phyloP scores from a whole-genome alignment of 2,113 vertebrate species.

The Toxostoma redivivum region DNA sequence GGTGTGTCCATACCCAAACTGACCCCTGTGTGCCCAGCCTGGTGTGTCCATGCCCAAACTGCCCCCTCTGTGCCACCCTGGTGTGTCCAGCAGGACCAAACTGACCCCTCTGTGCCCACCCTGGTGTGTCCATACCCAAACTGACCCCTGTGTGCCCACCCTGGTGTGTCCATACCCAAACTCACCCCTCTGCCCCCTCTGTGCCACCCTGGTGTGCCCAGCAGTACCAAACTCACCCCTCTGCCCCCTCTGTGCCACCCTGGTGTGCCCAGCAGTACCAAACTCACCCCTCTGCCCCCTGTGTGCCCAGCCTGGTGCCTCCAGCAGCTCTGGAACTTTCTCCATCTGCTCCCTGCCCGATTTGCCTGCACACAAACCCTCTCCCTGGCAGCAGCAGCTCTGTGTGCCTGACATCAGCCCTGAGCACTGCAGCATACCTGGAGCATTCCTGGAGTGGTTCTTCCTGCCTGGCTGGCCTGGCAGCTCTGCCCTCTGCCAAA shows the following conservation, averaged over 20 bases:
- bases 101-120: neutral
- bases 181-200: neutral
- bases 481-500: conserved; percentile 25
- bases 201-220: neutral
- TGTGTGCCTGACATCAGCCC: neutral
- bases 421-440: conserved; percentile 39
- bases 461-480: conserved; percentile 49
- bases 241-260: neutral
- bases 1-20: neutral
- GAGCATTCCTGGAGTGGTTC: conserved; percentile 39
- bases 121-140: neutral
- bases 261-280: neutral
- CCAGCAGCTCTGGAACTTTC: neutral
- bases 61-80: neutral
- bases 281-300: conserved; percentile 6
- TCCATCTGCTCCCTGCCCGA: neutral
- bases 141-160: too few relatives aligned
- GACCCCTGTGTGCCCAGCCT: neutral
- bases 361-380: neutral
- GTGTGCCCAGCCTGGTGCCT: neutral
- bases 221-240: neutral
- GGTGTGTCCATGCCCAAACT: neutral
- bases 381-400: conserved; percentile 38
- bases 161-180: neutral
- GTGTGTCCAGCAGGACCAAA: neutral